These are phyloP conservation scores for Chironex yamaguchii DNA, from an alignment of 30 jellyfish, hydroid and myxozoan genomes.

Conservation along the genomic window DNA sequence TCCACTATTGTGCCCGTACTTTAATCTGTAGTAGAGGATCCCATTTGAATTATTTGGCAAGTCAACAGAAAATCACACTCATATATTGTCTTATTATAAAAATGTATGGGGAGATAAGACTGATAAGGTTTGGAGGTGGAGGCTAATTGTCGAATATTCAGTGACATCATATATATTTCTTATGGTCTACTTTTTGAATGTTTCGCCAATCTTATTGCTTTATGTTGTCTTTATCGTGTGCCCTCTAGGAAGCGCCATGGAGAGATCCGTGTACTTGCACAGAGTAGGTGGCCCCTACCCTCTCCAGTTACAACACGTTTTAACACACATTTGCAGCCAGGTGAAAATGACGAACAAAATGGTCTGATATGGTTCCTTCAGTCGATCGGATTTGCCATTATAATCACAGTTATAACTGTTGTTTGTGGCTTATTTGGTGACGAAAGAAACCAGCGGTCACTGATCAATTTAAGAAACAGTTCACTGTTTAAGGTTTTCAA, in stretches of 20 bases:
- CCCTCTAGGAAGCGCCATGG: slow-evolving; percentile 76
- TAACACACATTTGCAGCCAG: slow-evolving; percentile 12
- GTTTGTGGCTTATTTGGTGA: slow-evolving; percentile 44
- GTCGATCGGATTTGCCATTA: slow-evolving; percentile 55
- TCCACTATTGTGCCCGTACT: too few species aligned
- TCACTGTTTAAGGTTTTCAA: slow-evolving; percentile 8
- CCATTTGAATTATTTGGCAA: too few species aligned
- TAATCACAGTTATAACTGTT: slow-evolving; percentile 55
- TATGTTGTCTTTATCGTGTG: too few species aligned
- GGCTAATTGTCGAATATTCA: too few species aligned
- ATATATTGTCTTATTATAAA: too few species aligned
- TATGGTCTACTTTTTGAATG: too few species aligned
- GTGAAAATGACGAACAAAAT: background rate
- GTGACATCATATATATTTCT: too few species aligned
- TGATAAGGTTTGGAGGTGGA: too few species aligned
- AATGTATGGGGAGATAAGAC: too few species aligned
- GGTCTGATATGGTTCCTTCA: slow-evolving; percentile 16
- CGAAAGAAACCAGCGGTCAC: slow-evolving; percentile 41
- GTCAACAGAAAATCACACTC: too few species aligned
- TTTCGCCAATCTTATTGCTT: too few species aligned
- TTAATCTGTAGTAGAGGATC: too few species aligned
- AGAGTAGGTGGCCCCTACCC: slow-evolving; percentile 80
- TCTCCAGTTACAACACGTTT: slow-evolving; percentile 76
- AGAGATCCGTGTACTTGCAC: slow-evolving; percentile 59
- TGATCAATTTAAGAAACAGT: background rate